Base-by-base conservation (phyloP, 2,888 invertebrate genomes). In the Bugula neritina region DNA sequence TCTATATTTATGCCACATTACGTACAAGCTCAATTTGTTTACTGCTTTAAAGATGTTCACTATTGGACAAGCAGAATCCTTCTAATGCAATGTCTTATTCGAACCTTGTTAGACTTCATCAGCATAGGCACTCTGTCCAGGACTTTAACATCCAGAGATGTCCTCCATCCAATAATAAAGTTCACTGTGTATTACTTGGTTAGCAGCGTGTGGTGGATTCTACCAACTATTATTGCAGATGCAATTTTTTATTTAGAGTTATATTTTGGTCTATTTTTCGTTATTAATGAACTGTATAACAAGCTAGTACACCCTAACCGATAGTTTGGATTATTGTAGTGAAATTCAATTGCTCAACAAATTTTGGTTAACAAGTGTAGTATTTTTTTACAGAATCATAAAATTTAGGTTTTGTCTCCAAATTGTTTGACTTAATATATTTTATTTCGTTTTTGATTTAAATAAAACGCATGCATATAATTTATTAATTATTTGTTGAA, bases 11-110 rank as follows among this genome's bases (percentile, higher is more conserved):
- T 79, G 35, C 81, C 79, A 0, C 79, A 80, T 72, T 75, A 74
- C 72, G 73, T 79, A 43, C 74, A 80, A 21, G 77, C 75, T n/a
- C 74, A 77, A 71, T 80, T 78, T 71, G 73, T 79, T n/a, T 79
- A 76, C 75, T 74, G 76, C 17, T 77, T 77, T 76, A 54, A 77
- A 23, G 75, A 75, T 23, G 75, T 77, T 1, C 79, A 81, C 73
- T 78, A 75, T 72, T 78, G 79, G 77, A 78, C 78, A 1, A 74
- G 78, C 5, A 43, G 77, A 29, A 74, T 79, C 72, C 74, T 79
- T 34, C 69, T 80, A 3, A 31, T 74, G 21, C 77, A 76, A 71
- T 80, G 79, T 73, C 35, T 77, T 25, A 43, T 76, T 5, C 74
- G 75, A 57, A 77, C 78, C 2, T 23, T 79, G 1, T 54, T 77